These are phyloP conservation scores for Phymanthus crucifer DNA, from an alignment of 92 coral and sea anemone species.

Conservation along the genomic window DNA sequence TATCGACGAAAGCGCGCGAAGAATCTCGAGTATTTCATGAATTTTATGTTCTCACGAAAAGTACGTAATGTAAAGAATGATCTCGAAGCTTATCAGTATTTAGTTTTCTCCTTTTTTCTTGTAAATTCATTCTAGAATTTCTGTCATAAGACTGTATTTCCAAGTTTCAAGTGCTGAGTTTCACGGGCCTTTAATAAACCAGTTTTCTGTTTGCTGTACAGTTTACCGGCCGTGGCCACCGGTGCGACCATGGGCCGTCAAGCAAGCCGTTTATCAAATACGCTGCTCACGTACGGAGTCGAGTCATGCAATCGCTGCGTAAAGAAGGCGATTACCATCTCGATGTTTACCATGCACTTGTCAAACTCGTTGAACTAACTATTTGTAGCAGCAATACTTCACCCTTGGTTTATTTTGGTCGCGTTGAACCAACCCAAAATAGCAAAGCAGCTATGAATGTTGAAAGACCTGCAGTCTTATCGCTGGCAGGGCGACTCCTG, in stretches of 20 bases:
- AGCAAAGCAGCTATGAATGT: neutral
- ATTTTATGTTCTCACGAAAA: no score
- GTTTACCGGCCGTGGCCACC: no score
- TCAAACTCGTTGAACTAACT: constrained; percentile 4
- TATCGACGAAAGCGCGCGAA: neutral
- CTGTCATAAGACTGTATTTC: no score
- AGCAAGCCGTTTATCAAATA: neutral
- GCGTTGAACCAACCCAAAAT: neutral
- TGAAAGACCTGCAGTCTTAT: neutral
- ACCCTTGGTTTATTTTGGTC: neutral
- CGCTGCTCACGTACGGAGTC: neutral
- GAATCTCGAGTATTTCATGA: neutral
- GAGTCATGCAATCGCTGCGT: neutral
- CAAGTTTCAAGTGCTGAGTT: no score
- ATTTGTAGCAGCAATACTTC: neutral
- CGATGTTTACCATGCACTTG: neutral
- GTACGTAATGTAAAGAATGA: no score
- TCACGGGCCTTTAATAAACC: no score
- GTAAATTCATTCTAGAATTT: no score
- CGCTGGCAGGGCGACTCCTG: neutral
- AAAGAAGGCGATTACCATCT: neutral
- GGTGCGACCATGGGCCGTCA: no score
- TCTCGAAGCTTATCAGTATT: no score
- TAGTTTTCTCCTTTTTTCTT: no score
- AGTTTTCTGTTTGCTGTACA: no score